These are phyloP conservation scores for Crotalus horridus DNA, from an alignment of 2,113 vertebrate genomes.

Conservation along the genomic window DNA sequence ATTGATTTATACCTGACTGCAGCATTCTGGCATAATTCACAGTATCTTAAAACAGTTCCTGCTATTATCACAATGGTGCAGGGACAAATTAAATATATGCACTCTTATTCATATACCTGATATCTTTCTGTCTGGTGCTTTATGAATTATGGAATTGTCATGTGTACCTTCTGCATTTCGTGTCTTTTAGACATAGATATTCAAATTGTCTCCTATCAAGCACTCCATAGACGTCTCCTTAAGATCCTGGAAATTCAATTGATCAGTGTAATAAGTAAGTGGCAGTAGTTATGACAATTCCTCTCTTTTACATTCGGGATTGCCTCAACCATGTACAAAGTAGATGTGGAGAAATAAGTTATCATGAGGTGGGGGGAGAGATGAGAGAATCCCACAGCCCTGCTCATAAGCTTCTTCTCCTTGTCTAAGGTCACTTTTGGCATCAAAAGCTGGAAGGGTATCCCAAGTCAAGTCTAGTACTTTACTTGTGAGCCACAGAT, in stretches of 20 bases:
- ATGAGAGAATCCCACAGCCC: not conserved
- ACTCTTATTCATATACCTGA: not conserved
- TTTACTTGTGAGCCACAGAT: not conserved
- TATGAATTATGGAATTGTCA: not conserved
- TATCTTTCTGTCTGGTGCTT: not conserved
- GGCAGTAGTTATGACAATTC: not conserved
- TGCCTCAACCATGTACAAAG: not conserved
- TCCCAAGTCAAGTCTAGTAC: not conserved
- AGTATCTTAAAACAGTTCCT: not conserved
- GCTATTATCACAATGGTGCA: not conserved
- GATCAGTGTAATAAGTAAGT: not conserved
- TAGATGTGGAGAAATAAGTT: not conserved
- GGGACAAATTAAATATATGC: not conserved
- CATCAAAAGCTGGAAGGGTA: not conserved
- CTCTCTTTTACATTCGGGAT: not conserved
- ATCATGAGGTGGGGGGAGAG: not conserved
- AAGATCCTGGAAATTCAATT: not conserved
- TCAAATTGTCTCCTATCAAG: not conserved
- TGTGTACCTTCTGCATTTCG: not conserved
- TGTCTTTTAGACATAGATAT: not conserved
- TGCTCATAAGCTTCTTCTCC: not conserved
- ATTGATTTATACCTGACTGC: not conserved
- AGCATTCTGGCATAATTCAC: not conserved
- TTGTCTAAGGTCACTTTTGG: not conserved
- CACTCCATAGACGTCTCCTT: not conserved